Conservation (phyloP, 2,888 invertebrate species). For the Eupeodes luniger region DNA sequence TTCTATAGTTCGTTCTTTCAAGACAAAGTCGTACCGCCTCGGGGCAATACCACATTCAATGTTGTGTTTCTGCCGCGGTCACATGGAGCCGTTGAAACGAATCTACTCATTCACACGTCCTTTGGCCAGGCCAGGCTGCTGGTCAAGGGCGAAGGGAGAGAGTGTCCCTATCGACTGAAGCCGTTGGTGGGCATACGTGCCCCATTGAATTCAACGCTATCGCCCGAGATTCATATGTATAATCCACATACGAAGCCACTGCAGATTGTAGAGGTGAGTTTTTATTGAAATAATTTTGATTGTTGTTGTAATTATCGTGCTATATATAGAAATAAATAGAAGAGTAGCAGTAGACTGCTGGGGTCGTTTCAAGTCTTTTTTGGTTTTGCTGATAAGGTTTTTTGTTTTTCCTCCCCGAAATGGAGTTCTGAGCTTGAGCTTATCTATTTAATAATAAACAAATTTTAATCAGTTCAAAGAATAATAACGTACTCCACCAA, state of each 20-base stretch:
- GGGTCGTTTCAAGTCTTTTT: neutral
- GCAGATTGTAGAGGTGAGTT: slow-evolving; percentile 90
- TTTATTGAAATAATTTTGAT: neutral
- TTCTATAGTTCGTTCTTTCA: slow-evolving; percentile 99
- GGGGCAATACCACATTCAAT: slow-evolving; percentile 97
- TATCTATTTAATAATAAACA: neutral
- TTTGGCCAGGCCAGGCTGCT: slow-evolving; percentile 95
- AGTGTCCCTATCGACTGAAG: slow-evolving; percentile 95
- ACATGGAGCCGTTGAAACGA: slow-evolving; percentile 94
- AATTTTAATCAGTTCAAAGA: neutral
- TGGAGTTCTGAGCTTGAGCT: neutral
- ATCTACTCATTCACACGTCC: slow-evolving; percentile 96
- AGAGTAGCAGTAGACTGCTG: neutral
- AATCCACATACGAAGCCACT: slow-evolving; percentile 95
- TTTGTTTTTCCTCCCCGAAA: neutral
- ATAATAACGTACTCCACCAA: neutral
- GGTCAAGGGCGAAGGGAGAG: slow-evolving; percentile 93
- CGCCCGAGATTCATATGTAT: slow-evolving; percentile 95
- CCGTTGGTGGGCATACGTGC: slow-evolving; percentile 95
- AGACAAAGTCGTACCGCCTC: slow-evolving; percentile 96
- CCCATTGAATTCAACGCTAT: slow-evolving; percentile 95
- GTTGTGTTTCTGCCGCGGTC: slow-evolving; percentile 97
- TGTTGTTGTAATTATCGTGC: neutral
- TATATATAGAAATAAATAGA: neutral
- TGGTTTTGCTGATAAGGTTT: neutral